Base-by-base conservation (phyloP, 1,140 invertebrate genomes). In the Drosophila willistoni region DNA sequence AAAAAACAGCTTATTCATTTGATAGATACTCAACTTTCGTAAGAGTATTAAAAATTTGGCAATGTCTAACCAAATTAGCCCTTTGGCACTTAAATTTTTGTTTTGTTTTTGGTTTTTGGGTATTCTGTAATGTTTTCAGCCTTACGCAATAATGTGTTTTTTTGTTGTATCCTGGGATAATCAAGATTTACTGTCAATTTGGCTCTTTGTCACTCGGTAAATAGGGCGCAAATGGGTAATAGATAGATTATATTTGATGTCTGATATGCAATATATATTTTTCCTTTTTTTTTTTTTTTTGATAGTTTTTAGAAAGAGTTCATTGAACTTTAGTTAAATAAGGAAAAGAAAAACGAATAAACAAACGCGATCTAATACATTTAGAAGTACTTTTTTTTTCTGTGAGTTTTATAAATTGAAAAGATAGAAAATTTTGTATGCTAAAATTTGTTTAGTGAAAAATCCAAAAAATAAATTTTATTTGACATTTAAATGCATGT, bases 151-250 rank as follows among this genome's bases (percentile, higher is more conserved):
- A 55, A 14, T 17, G 10, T 59, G 33, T 36, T 36, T 13, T 13
- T 13, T 55, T 54, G 51, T 25, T 59, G 17, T 36, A 36, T 36
- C 56, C 33, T 19, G 33, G 29, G 33, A 59, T 59, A 59, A 59
- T 59, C 56, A 59, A 59, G 56, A 59, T 59, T 59, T 59, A 59
- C 56, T 36, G 33, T 59, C 56, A 59, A 59, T 59, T 59, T 59
- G 36, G 56, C n/a, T 59, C 56, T 59, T 59, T 59, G 56, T 59
- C 56, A 59, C 56, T 59, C 19, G 56, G 29, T 59, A 59, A 59
- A 59, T 36, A 36, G 56, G 56, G 9, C 44, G 44, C 44, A 51
- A 51, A 51, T 59, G 56, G 14, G 7, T 22, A 29, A 10, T 14
- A 14, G 56, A 36, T 36, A 12, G n/a, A 39, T 36, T 14, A 51